phyloP scores from a whole-genome alignment of 2,888 invertebrate genomes.

The Cosmorhoe ocellata region DNA sequence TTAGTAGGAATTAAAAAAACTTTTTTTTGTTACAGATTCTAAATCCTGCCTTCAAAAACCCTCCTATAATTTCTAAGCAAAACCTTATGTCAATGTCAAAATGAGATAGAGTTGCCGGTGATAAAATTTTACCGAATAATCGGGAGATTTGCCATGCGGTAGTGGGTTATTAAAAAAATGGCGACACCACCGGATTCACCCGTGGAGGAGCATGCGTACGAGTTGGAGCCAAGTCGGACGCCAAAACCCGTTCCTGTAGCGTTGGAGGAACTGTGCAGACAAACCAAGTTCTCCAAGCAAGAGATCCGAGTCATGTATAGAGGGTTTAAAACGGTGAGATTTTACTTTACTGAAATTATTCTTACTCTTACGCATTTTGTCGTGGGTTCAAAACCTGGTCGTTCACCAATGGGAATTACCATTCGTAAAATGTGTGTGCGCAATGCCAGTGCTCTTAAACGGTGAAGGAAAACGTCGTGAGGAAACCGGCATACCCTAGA shows the following conservation, averaged over 20 bases:
- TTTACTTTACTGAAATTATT: background rate
- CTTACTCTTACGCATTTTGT: too few relatives aligned
- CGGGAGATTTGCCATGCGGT: slow-evolving; percentile 9
- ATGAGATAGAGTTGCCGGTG: slow-evolving; percentile 25
- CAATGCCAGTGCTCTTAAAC: too few relatives aligned
- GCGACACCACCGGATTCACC: slow-evolving; percentile 94
- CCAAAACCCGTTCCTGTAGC: slow-evolving; percentile 93
- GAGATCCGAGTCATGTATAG: slow-evolving; percentile 98
- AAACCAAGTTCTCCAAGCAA: slow-evolving; percentile 96
- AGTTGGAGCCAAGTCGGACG: slow-evolving; percentile 89
- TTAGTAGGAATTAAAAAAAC: background rate
- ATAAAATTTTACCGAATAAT: slow-evolving; percentile 21
- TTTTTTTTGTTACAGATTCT: slow-evolving; percentile 52
- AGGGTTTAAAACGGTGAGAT: slow-evolving; percentile 95
- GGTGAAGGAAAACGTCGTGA: too few relatives aligned
- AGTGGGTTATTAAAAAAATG: slow-evolving; percentile 73
- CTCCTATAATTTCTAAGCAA: slow-evolving; percentile 35
- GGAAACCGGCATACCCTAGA: too few relatives aligned
- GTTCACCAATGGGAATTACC: too few relatives aligned
- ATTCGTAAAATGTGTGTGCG: too few relatives aligned
- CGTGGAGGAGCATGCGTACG: slow-evolving; percentile 93
- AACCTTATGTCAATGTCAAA: slow-evolving; percentile 26
- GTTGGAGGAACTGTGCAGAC: slow-evolving; percentile 94
- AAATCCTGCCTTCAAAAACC: slow-evolving; percentile 49
- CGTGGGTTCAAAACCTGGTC: too few relatives aligned